Base-by-base conservation (phyloP, 2,888 invertebrate genomes). In the Erebia aethiops region DNA sequence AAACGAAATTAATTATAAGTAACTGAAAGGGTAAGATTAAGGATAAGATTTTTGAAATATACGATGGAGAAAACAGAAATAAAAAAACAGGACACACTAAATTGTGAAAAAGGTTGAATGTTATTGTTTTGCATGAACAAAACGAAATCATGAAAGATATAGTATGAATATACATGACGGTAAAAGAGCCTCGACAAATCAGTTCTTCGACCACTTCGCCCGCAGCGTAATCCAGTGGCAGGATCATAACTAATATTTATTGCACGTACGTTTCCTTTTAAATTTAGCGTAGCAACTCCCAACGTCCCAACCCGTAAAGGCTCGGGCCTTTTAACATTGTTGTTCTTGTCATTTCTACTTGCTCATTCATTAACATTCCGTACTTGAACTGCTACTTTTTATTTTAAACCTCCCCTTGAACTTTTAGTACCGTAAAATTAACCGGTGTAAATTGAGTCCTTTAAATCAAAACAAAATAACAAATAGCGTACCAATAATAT, bases 221-320 rank as follows among this genome's bases (percentile, higher is more conserved):
- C 69, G 76, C 70, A 77, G 75, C 75, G 76, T 77, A 76, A 75
- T 67, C 51, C 74, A 66, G 75, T 77, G 75, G 77, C 75, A 57
- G 71, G 73, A 75, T 73, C 74, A 74, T 75, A 76, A 77, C 74
- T 74, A 74, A 76, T 72, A 75, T 75, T 77, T 73, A 75, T 73
- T 68, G 43, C 61, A 18, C 56, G 57, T 71, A 60, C 8, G 66
- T 71, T 75, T 68, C 71, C 81, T 87, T 88, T 88, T 82, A 87
- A 88, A 87, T 88, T 87, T 87, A 83, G 83, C 87, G 82, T 84
- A 86, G 87, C 86, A 84, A 86, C 82, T 63, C 54, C 62, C 54
- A 51, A 71, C 46, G 49, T 14, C 41, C 35, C 26, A 49, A 35
- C 26, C 51, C 52, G 35, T 13, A 43, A 4, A 13, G 51, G 14